Base-by-base conservation (phyloP, 2,888 invertebrate species). In the Eupithecia exiguata region DNA sequence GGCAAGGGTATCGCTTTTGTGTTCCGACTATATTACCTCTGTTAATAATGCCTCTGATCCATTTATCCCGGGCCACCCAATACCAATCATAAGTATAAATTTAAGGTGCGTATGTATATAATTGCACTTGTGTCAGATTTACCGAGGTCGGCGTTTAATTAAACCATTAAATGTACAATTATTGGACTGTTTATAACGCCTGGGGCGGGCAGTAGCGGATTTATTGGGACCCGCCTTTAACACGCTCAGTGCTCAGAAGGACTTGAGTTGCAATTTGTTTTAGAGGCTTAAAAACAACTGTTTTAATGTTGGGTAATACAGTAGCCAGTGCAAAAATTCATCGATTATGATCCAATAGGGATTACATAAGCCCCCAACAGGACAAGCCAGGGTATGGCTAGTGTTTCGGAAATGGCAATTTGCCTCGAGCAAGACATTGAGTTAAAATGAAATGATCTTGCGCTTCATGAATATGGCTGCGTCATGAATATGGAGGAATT, bases 101-200 rank as follows among this genome's bases (percentile, higher is more conserved):
- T 16, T 61, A 70, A 58, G 21, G 58, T 58, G 58, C 25, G 40
- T 76, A 80, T 75, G 74, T 79, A 74, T 78, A 82, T 85, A 84
- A 85, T 86, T 75, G 80, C 74, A 78, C 74, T 76, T 78, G 70
- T 76, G 77, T 82, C 79, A 80, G 79, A 81, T 82, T 78, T 79
- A 78, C 66, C 88, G 81, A 88, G 88, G 89, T 81, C 85, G 78
- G 77, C 21, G 74, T 83, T 83, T 85, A 85, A 87, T 87, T 86
- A 86, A 88, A 85, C 83, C 82, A 86, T 86, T 85, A 86, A 69
- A 75, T 74, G 77, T 81, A 76, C 76, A 81, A 84, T 83, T 83
- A 83, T 83, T 81, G 78, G 78, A 78, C 78, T 72, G 82, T 76
- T 77, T 72, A 76, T 62, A 46, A 21, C 72, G 83, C 83, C 84